A percentile compares a stretch with the other conserved stretches of the same genome.
These are phyloP conservation scores for Silurus lanzhouensis DNA, from an alignment of 2,797 vertebrate genomes.

Conservation along the genomic window DNA sequence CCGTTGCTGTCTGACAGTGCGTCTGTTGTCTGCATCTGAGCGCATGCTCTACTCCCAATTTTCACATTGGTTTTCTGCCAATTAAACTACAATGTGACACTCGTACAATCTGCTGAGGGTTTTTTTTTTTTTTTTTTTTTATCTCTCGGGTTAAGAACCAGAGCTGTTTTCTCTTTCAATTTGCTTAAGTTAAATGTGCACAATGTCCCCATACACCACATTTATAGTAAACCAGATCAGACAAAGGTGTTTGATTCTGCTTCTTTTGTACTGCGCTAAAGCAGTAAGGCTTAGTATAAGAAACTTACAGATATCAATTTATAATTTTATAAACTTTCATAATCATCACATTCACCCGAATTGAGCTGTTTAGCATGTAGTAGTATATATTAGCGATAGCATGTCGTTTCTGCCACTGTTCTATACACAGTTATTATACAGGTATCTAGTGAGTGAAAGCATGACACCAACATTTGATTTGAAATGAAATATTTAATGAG, in stretches of 20 bases:
- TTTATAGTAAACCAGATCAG: neutral
- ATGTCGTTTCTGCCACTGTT: too few species aligned
- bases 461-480: neutral
- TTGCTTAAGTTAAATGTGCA: neutral
- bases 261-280: neutral
- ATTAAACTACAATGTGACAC: slow-evolving; percentile 4
- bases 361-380: neutral
- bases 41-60: slow-evolving; percentile 3
- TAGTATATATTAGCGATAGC: too few species aligned
- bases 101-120: neutral
- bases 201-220: neutral
- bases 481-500: neutral
- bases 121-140: neutral
- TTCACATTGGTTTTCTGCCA: neutral
- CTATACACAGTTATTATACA: too few species aligned
- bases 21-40: neutral
- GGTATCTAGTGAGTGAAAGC: neutral
- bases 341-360: neutral
- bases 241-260: neutral
- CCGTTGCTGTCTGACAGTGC: slow-evolving; percentile 5
- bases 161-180: neutral
- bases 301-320: neutral
- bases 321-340: neutral
- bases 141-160: neutral
- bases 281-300: neutral